Evolutionary conservation across 1,140 invertebrate species (phyloP).

Genomic region (Trichonephila inaurata): DNA sequence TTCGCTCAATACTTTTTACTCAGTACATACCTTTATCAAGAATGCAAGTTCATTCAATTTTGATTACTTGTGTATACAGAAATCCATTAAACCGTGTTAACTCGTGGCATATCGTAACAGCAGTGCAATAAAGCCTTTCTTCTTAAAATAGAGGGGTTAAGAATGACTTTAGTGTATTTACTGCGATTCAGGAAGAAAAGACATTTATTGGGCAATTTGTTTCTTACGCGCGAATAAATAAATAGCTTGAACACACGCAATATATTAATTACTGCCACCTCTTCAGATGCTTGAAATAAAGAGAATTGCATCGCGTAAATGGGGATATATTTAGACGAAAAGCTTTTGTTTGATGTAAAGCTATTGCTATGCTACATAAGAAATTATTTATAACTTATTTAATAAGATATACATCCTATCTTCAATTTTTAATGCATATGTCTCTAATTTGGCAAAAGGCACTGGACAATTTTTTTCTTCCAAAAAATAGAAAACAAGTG

Average conservation of each 20-base stretch:
- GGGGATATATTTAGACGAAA: background rate
- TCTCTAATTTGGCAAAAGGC: too few species aligned
- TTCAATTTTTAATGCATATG: background rate
- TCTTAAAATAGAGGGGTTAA: background rate
- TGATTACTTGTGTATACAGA: background rate
- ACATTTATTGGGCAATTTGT: conserved; percentile 35
- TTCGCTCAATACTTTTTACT: too few species aligned
- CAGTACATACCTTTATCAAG: too few species aligned
- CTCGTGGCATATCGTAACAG: background rate
- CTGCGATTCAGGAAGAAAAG: background rate
- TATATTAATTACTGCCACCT: background rate
- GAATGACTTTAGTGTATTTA: conserved; percentile 22
- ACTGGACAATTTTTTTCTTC: too few species aligned
- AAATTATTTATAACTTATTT: background rate
- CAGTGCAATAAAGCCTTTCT: background rate
- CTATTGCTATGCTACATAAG: background rate
- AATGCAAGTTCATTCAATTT: too few species aligned
- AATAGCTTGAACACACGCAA: conserved; percentile 1
- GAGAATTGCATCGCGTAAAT: background rate
- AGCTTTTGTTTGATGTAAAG: background rate
- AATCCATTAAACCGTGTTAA: background rate
- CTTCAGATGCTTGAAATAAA: background rate
- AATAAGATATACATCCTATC: too few species aligned
- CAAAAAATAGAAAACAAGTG: too few species aligned
- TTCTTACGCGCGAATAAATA: conserved; percentile 37